Evolutionary conservation across 2,888 invertebrate genomes (phyloP).

Genomic region (Mythimna pallens): DNA sequence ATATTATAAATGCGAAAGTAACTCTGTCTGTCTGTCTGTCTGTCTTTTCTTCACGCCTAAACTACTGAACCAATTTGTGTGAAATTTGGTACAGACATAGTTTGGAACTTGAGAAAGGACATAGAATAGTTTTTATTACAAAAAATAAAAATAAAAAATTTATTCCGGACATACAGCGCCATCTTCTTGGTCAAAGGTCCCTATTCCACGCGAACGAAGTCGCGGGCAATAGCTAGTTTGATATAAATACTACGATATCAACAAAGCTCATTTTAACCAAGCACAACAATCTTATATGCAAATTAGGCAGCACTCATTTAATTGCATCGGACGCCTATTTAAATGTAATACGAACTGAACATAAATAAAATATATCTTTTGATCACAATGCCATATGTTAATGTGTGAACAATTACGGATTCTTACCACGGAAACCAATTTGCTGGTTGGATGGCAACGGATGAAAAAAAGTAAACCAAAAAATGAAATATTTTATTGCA

Average conservation of each 20-base stretch:
- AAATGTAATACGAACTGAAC: slow-evolving; percentile 21
- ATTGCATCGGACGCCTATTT: slow-evolving; percentile 27
- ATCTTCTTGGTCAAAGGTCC: no score
- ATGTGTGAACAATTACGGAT: slow-evolving; percentile 61
- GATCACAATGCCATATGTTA: slow-evolving; percentile 52
- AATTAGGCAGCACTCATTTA: slow-evolving; percentile 16
- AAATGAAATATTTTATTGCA: slow-evolving; percentile 61
- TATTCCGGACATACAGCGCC: no score
- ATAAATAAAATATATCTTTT: slow-evolving; percentile 48
- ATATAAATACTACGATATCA: background rate
- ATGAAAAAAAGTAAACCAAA: slow-evolving; percentile 48
- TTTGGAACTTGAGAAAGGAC: no score
- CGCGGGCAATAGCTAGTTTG: no score
- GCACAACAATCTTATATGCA: slow-evolving; percentile 17
- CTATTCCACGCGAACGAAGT: no score
- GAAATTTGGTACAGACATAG: no score
- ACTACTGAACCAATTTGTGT: no score
- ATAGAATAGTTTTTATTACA: no score
- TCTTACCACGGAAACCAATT: slow-evolving; percentile 68
- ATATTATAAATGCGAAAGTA: no score
- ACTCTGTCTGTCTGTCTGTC: no score
- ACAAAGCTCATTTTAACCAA: slow-evolving; percentile 1
- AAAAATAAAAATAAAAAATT: no score
- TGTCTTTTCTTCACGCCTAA: no score
- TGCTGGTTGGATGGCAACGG: slow-evolving; percentile 24